A percentile compares a stretch with the other conserved stretches of the same genome.
These are phyloP conservation scores for Mnemiopsis leidyi DNA, from an alignment of 37 sponge, comb jelly and placozoan genomes.

Conservation along the genomic window DNA sequence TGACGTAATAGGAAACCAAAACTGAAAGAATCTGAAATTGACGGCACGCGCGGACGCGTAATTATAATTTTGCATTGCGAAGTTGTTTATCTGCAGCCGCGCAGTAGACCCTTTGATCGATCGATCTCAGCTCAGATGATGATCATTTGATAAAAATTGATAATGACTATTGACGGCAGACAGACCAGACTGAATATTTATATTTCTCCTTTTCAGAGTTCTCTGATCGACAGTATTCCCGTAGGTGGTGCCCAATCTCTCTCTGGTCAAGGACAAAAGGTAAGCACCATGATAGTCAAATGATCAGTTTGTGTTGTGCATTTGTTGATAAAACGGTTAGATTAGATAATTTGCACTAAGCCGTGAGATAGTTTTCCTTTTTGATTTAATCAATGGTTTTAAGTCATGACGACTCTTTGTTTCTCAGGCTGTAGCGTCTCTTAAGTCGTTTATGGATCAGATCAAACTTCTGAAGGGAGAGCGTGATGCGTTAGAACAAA, in stretches of 20 bases:
- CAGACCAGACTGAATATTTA: too few species aligned
- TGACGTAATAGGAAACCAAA: not conserved
- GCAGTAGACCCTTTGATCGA: not conserved
- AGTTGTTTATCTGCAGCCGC: not conserved
- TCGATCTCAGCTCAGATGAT: too few species aligned
- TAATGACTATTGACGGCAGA: too few species aligned
- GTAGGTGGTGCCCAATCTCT: constrained; percentile 31
- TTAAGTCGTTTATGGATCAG: constrained; percentile 84
- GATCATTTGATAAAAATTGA: too few species aligned
- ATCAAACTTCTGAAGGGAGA: constrained; percentile 80
- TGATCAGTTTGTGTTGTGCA: too few species aligned
- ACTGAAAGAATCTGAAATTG: not conserved
- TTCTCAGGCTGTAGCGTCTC: constrained; percentile 72
- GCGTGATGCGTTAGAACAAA: constrained; percentile 75
- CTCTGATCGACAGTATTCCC: not conserved
- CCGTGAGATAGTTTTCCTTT: too few species aligned
- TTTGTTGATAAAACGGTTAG: too few species aligned
- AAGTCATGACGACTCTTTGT: too few species aligned
- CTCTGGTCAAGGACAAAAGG: not conserved
- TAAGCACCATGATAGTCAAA: too few species aligned
- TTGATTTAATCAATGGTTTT: too few species aligned
- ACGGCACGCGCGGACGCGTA: constrained; percentile 13
- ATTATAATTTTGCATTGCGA: not conserved
- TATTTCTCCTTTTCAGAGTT: not conserved
- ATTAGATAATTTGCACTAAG: too few species aligned